Evolutionary conservation across 1,140 invertebrate genomes (phyloP), one percentile per base, ranked within the genome.

Genomic region (Aplysia californica): DNA sequence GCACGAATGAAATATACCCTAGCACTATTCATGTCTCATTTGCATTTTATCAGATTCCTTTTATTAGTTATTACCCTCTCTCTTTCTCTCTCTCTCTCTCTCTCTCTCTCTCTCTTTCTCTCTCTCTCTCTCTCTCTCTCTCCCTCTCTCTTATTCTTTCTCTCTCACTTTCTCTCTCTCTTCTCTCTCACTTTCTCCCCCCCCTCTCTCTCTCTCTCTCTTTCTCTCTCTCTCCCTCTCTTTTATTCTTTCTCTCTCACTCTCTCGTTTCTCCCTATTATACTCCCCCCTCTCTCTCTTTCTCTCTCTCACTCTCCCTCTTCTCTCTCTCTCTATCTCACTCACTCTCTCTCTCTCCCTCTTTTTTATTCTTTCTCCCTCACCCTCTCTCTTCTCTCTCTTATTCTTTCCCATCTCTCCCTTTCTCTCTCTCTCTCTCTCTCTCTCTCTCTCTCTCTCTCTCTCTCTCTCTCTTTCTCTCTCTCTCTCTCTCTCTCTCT

Each of bases 361-460:
- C 29, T 66, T 31, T 36, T 31, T 71, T 41, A 41, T 35, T 55
- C 41, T 44, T 41, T 44, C 39, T 44, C 23, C 50, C 67, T 69
- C 39, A 23, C 39, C 50, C 23, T 71, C 31, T 56, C 23, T 69
- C 67, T 69, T 55, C 44, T 55, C 26, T 33, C 33, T 55, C 26
- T 55, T 38, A n/a, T 56, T 55, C 50, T 56, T 29, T 36, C 31
- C 33, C 31, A 6, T 39, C 41, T 39, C 39, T 36, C 33, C 15
- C 35, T 29, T 39, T 31, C 44, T 56, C 6, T 71, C 44, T 33
- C 3, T n/a, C 35, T 71, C 6, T 56, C 44, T 71, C 23, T 56
- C 44, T 71, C 39, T 71, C 68, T 71, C 15, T 71, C 44, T 56
- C 23, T 71, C 68, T 71, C 6, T 56, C 44, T 71, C 39, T 56